phyloP scores from a whole-genome alignment of 2,797 vertebrate genomes.

The Cirrhinus molitorella region DNA sequence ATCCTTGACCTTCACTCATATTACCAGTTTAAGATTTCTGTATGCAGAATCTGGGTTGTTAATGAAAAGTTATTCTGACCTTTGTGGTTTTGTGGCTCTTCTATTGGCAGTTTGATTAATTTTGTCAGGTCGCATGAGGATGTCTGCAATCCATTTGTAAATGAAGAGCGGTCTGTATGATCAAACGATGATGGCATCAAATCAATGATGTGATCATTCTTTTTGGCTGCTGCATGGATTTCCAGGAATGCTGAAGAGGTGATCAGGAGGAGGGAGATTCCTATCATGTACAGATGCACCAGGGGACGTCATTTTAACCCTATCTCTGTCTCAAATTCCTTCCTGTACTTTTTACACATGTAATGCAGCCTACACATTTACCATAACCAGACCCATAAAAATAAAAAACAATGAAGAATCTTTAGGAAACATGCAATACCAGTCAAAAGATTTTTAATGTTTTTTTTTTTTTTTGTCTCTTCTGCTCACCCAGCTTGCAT shows the following conservation, averaged over 20 bases:
- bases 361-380: background rate
- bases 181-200: constrained; percentile 24
- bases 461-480: too few species aligned
- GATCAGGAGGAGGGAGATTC: constrained; percentile 8
- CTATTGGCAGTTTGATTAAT: background rate
- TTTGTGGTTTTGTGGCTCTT: constrained; percentile 19
- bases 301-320: background rate
- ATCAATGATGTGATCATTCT: constrained; percentile 32
- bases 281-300: background rate
- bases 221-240: constrained; percentile 24
- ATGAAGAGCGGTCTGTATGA: background rate
- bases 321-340: background rate
- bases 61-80: constrained; percentile 28
- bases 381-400: too few species aligned
- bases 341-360: background rate
- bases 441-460: too few species aligned
- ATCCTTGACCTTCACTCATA: constrained; percentile 32
- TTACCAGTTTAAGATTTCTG: constrained; percentile 9
- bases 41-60: constrained; percentile 1
- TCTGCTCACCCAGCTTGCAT: too few species aligned
- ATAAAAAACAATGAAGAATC: too few species aligned
- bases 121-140: background rate
- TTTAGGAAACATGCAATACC: too few species aligned
- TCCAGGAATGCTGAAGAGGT: constrained; percentile 38
- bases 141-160: constrained; percentile 8